Conservation (phyloP, 2,113 vertebrate species). For the Triplophysa tibetana region DNA sequence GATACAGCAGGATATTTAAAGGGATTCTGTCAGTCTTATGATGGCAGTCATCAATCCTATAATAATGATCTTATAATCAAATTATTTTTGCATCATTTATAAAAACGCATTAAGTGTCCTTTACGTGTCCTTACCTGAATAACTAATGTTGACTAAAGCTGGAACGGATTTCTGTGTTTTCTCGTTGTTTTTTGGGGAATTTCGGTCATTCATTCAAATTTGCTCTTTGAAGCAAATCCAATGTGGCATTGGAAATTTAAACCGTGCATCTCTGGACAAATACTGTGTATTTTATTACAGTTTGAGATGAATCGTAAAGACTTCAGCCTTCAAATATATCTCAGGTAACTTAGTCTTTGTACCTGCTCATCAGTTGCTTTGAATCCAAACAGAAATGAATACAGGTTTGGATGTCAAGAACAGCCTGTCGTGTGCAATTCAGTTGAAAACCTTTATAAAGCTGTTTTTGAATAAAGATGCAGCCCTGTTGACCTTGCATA, state of each 20-base stretch:
- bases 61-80: not conserved
- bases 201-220: not conserved
- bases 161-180: not conserved
- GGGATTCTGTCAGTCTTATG: not conserved
- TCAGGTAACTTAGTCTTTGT: constrained; percentile 66
- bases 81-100: not conserved
- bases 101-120: not conserved
- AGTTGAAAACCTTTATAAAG: constrained; percentile 47
- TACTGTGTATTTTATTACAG: constrained; percentile 43
- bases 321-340: constrained; percentile 64
- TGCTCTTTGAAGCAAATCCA: not conserved
- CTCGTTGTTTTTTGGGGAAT: not conserved
- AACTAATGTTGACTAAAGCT: not conserved
- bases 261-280: constrained; percentile 40
- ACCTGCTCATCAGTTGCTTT: constrained; percentile 50
- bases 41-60: not conserved
- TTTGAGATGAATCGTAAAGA: constrained; percentile 49
- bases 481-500: not conserved
- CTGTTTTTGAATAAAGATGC: constrained; percentile 58
- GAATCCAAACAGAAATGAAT: not conserved
- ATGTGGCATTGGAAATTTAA: constrained; percentile 17
- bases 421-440: constrained; percentile 48
- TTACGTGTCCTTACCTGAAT: not conserved
- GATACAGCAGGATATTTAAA: not conserved
- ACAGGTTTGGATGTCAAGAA: constrained; percentile 9